Evolutionary conservation across 2,888 invertebrate genomes (phyloP).

Genomic region (Acanthosoma haemorrhoidale): DNA sequence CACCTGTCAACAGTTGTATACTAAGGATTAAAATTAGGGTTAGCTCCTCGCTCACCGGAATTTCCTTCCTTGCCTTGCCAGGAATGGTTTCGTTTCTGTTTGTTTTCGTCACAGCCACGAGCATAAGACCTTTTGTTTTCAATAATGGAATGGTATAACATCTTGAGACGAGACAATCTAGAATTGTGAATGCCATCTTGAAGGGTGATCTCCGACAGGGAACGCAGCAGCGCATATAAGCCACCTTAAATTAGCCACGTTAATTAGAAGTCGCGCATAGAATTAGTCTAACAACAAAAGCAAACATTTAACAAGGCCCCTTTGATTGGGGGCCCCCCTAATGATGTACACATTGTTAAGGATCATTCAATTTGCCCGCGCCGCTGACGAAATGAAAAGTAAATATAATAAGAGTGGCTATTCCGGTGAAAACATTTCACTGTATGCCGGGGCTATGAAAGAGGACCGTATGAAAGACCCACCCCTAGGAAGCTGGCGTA

Average conservation of each 20-base stretch:
- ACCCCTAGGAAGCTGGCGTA: no score
- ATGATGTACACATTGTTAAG: slow-evolving; percentile 4
- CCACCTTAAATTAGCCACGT: background rate
- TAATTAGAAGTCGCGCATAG: background rate
- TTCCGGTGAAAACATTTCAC: background rate
- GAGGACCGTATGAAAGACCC: background rate
- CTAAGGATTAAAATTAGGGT: no score
- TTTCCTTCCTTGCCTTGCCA: no score
- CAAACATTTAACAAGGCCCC: slow-evolving; percentile 3
- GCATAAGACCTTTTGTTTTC: no score
- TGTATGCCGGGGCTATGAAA: slow-evolving; percentile 1
- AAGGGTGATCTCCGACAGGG: no score
- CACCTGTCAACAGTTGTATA: no score
- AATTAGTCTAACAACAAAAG: background rate
- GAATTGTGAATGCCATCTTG: no score
- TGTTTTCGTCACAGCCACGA: no score
- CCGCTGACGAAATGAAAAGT: background rate
- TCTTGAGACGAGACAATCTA: no score
- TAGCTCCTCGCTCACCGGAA: no score
- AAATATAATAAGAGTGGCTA: background rate
- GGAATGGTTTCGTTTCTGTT: no score
- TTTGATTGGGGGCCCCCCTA: slow-evolving; percentile 6
- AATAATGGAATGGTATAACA: no score
- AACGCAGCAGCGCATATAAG: background rate
- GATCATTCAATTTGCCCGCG: slow-evolving; percentile 9